Base-by-base conservation (phyloP, 1,140 invertebrate species). In the Drosophila murphyi region DNA sequence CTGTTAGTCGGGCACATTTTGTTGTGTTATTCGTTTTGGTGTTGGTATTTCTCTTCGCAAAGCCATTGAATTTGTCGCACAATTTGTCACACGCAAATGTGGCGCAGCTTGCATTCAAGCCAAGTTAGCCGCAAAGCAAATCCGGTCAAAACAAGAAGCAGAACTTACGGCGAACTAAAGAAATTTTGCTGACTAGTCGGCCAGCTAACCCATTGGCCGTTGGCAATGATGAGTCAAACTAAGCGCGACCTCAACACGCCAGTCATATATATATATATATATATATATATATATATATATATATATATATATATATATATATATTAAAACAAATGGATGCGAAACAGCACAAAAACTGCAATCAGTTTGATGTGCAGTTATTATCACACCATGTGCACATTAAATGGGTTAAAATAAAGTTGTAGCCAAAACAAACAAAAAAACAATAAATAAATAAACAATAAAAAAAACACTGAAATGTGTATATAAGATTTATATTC, bases 41-140 rank as follows among this genome's bases (percentile, higher is more conserved):
- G 4, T 28, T 28, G 4, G 20, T 6, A 34, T 34, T 34, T 34
- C 34, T 50, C 7, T 10, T 50, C 12, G 51, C 2, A 59, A 60
- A 72, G 34, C 67, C 68, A 78, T 78, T 78, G 73, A 68, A 81
- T 77, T 81, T 74, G 69, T 54, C 80, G 72, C 76, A 79, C 80
- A 65, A 80, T 76, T 80, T 83, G 81, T 83, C 80, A 83, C 50
- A 61, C 52, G 60, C 76, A 67, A 72, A 79, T 69, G 20, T 20
- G 67, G 52, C 60, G 61, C 47, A 72, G 80, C 78, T 59, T 50
- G 39, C 67, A 74, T 52, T 62, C 70, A 74, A 74, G 62, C 34
- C 37, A 64, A 64, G 50, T 31, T 43, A 7, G 28, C 39, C 39
- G 39, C 34, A 35, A 39, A 54, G 61, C 76, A 79, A 78, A 79